Conservation (phyloP, 2,797 vertebrate genomes). For the Phrynocephalus vlangalii region DNA sequence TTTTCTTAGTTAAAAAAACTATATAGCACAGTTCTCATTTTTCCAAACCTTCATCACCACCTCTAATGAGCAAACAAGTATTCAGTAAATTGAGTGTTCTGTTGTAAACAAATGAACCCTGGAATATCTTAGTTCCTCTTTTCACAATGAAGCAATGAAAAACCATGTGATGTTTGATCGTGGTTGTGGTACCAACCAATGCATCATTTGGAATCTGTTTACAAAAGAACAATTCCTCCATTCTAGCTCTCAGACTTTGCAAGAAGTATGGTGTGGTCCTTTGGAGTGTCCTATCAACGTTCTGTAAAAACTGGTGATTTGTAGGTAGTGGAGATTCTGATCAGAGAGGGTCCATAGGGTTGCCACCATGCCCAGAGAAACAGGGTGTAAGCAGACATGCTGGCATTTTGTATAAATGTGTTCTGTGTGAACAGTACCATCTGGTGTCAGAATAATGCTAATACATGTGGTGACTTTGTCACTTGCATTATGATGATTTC, state of each 20-base stretch:
- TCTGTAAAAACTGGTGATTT: slow-evolving; percentile 17
- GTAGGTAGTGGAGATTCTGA: not conserved
- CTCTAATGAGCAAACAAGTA: not conserved
- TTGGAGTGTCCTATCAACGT: not conserved
- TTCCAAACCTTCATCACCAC: not conserved
- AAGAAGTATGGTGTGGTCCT: not conserved
- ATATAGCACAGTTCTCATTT: not conserved
- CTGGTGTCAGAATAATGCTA: slow-evolving; percentile 42
- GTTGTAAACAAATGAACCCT: not conserved
- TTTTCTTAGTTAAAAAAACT: slow-evolving; percentile 2
- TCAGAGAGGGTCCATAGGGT: not conserved
- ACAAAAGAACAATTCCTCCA: not conserved
- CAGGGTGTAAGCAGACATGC: not conserved
- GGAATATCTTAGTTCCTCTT: not conserved
- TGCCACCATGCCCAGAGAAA: not conserved
- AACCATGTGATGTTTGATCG: not conserved
- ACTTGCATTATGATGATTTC: not conserved
- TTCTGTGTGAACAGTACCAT: slow-evolving; percentile 43
- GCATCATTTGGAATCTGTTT: not conserved
- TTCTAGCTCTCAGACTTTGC: not conserved
- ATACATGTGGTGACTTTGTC: slow-evolving; percentile 12
- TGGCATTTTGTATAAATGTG: not conserved
- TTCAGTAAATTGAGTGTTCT: not conserved
- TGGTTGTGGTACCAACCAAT: not conserved
- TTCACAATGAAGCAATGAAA: not conserved